phyloP scores from a whole-genome alignment of 1,140 invertebrate genomes.

The Coelopa frigida region DNA sequence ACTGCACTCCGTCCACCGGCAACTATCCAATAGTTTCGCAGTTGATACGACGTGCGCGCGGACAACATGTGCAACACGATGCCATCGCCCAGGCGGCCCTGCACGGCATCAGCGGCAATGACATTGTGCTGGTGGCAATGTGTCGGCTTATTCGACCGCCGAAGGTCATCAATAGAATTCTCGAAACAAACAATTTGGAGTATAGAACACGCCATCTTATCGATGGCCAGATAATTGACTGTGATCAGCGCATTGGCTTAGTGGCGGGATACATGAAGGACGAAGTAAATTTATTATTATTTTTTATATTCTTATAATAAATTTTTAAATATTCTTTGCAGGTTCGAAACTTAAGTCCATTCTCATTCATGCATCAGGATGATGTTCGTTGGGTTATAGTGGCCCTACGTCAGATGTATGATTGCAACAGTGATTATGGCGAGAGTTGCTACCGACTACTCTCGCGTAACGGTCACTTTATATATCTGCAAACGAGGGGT shows the following conservation, averaged over 20 bases:
- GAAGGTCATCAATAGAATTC: constrained; percentile 56
- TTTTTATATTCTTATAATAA: not conserved
- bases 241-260: constrained; percentile 77
- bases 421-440: constrained; percentile 61
- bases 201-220: constrained; percentile 77
- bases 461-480: constrained; percentile 68
- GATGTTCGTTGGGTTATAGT: constrained; percentile 78
- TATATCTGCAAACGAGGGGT: constrained; percentile 72
- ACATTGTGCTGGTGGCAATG: constrained; percentile 60
- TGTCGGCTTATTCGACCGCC: constrained; percentile 57
- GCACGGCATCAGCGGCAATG: constrained; percentile 49
- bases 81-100: constrained; percentile 40
- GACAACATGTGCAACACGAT: constrained; percentile 33
- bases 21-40: constrained; percentile 47
- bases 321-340: constrained; percentile 11
- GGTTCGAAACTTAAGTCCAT: constrained; percentile 57
- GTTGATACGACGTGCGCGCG: constrained; percentile 46
- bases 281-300: constrained; percentile 58
- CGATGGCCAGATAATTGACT: constrained; percentile 75
- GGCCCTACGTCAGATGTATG: constrained; percentile 77
- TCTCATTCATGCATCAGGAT: constrained; percentile 78
- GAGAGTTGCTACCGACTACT: constrained; percentile 73
- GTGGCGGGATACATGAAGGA: constrained; percentile 79
- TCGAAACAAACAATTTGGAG: constrained; percentile 71
- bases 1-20: constrained; percentile 43